Conservation (phyloP, 2,888 invertebrate species). For the Hartigia nigra region DNA sequence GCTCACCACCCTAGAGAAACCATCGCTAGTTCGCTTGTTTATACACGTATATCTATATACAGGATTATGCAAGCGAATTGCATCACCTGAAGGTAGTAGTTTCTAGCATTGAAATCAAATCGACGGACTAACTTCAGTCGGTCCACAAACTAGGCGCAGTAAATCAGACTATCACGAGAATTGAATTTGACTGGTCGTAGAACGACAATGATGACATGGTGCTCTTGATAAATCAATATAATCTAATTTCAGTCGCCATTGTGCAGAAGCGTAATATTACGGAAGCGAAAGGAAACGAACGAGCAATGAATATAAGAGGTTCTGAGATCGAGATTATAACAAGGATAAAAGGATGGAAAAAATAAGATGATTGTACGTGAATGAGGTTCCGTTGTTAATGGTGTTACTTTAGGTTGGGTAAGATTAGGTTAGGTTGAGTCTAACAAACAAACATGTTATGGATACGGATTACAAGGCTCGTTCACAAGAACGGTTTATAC, state of each 20-base stretch:
- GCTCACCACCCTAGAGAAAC: too few species aligned
- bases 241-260: neutral
- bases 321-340: too few species aligned
- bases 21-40: too few species aligned
- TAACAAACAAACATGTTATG: too few species aligned
- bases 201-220: neutral
- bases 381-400: too few species aligned
- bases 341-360: too few species aligned
- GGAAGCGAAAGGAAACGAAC: neutral
- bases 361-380: too few species aligned
- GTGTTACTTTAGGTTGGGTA: too few species aligned
- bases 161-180: neutral
- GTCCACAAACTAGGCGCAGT: neutral
- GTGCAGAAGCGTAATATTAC: neutral
- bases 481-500: too few species aligned
- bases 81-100: neutral
- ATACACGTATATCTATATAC: too few species aligned
- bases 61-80: neutral
- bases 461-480: too few species aligned
- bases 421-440: too few species aligned
- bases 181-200: neutral
- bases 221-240: neutral
- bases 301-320: neutral
- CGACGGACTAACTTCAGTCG: neutral
- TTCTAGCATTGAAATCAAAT: neutral